Base-by-base conservation (phyloP, 2,888 invertebrate species). In the Drosophila fungiperda region DNA sequence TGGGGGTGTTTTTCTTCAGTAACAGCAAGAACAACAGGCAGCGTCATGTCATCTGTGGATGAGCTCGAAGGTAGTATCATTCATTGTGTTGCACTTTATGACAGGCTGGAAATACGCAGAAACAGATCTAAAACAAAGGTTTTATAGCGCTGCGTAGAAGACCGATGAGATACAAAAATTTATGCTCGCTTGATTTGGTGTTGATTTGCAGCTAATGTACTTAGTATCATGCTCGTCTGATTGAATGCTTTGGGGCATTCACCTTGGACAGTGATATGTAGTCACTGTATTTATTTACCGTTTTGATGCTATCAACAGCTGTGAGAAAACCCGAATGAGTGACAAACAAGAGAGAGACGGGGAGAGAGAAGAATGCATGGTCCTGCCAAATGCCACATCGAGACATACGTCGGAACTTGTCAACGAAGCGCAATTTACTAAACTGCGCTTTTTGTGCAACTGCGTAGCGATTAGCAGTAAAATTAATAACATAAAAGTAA, bases 261-360 rank as follows among this genome's bases (percentile, higher is more conserved):
- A 79, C 79, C 75, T 74, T 63, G 61, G 87, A 76, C 89, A 88
- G 89, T 60, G 77, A 70, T 65, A 60, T 60, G 64, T 54, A 61
- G 74, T 67, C 63, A 66, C 52, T 50, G 23, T 11, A n/a, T 17
- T 50, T n/a, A 54, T 80, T 80, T 78, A 76, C 83, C 75, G 84
- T 80, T 61, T 80, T 61, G 52, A 53, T 20, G 52, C 49, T 83
- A 89, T 89, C 78, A 77, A 76, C 87, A 89, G 78, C 73, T 76
- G 81, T 62, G 52, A 45, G 58, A 66, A 62, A 23, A 45, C 45
- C 45, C 23, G 23, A 23, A 45, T 36, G 29, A 55, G 36, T 42
- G 58, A 11, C 45, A n/a, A 40, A 53, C 20, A 42, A 52, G 29
- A 35, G 58, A 48, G 20, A 9, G 23, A 15, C 26, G 17, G 8